Conservation (phyloP, 2,888 invertebrate species). For the Lycia hirtaria region DNA sequence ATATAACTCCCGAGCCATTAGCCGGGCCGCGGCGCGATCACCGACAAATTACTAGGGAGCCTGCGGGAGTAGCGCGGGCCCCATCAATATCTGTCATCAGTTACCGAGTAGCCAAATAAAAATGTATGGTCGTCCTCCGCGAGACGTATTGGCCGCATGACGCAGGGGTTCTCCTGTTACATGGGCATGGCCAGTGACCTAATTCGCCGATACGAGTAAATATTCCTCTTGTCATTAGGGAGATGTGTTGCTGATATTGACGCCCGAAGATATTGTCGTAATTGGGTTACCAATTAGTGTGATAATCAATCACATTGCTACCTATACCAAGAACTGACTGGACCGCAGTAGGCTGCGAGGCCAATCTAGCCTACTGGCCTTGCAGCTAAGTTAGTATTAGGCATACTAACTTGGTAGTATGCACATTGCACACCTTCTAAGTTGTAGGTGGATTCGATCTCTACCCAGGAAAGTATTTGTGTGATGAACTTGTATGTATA, state of each 20-base stretch:
- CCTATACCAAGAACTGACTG: too few relatives aligned
- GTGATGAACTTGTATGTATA: too few relatives aligned
- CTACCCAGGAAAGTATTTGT: too few relatives aligned
- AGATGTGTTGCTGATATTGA: conserved; percentile 30
- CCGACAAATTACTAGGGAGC: conserved; percentile 64
- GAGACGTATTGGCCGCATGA: conserved; percentile 52
- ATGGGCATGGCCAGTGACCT: conserved; percentile 61
- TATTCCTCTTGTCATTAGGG: conserved; percentile 51
- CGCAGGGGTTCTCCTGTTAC: conserved; percentile 64
- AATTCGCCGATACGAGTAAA: conserved; percentile 52
- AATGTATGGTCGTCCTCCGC: conserved; percentile 68
- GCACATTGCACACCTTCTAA: too few relatives aligned
- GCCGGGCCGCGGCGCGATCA: conserved; percentile 56
- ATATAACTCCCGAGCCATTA: conserved; percentile 73
- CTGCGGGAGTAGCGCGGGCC: conserved; percentile 58
- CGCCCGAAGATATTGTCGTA: conserved; percentile 16
- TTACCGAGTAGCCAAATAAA: conserved; percentile 77
- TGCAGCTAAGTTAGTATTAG: too few relatives aligned
- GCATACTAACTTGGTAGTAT: too few relatives aligned
- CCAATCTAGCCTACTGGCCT: too few relatives aligned
- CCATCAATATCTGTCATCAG: conserved; percentile 82
- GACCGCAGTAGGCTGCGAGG: too few relatives aligned
- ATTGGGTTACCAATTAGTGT: conserved; percentile 19
- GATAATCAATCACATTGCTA: neutral
- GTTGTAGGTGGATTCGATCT: too few relatives aligned